A percentile compares a stretch with the other conserved stretches of the same genome.
These are phyloP conservation scores for Menidia beryllina DNA, from an alignment of 2,113 vertebrate species.

Conservation along the genomic window DNA sequence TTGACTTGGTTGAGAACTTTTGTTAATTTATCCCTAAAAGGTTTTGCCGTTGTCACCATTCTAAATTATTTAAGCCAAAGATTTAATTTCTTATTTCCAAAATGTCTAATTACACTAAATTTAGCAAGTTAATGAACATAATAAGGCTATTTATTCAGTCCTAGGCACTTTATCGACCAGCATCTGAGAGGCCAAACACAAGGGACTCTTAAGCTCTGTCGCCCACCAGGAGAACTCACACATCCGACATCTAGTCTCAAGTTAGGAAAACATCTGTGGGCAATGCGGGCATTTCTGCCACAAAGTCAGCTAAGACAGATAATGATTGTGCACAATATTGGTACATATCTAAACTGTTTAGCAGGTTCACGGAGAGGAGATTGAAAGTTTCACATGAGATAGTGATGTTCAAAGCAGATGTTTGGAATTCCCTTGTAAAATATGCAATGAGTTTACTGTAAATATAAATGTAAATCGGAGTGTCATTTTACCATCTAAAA, in stretches of 20 bases:
- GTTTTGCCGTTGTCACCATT: not conserved
- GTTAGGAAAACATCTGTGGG: conserved; percentile 3
- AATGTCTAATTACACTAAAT: not conserved
- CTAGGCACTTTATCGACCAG: conserved; percentile 32
- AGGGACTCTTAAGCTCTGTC: conserved; percentile 14
- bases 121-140: not conserved
- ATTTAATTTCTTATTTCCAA: not conserved
- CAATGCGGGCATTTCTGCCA: conserved; percentile 22
- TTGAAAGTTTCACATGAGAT: conserved; percentile 20
- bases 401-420: conserved; percentile 12
- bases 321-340: conserved; percentile 37
- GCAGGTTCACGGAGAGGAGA: conserved; percentile 14
- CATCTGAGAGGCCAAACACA: conserved; percentile 42
- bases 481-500: conserved; percentile 37
- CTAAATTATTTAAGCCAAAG: not conserved
- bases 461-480: conserved; percentile 44
- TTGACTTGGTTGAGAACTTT: not conserved
- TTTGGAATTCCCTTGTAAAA: conserved; percentile 51
- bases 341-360: conserved; percentile 26
- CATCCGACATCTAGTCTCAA: conserved; percentile 6
- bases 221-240: conserved; percentile 1
- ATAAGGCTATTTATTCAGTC: not conserved
- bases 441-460: conserved; percentile 70
- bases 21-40: not conserved
- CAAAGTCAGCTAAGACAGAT: conserved; percentile 31